Percentiles rank a stretch among this genome's conserved stretches.
Evolutionary conservation across 2,888 invertebrate genomes (phyloP).

Genomic region (Limnephilus marmoratus): DNA sequence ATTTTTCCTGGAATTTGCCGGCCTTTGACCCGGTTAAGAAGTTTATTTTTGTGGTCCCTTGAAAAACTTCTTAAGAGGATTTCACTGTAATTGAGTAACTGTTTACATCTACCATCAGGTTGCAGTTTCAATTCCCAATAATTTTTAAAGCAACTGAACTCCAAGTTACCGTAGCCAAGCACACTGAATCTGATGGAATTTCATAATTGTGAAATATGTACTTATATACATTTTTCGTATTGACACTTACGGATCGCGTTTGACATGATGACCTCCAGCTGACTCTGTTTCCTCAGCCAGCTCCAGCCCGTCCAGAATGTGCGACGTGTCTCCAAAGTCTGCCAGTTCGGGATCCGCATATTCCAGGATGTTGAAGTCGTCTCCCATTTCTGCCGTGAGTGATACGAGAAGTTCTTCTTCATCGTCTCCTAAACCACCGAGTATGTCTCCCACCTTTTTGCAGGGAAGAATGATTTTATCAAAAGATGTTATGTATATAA

Average conservation of each 20-base stretch:
- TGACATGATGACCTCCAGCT: constrained; percentile 81
- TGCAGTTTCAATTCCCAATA: too few species aligned
- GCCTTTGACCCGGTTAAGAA: too few species aligned
- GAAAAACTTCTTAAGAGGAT: too few species aligned
- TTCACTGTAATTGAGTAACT: neutral
- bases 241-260: constrained; percentile 70
- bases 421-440: constrained; percentile 90
- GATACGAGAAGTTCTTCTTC: constrained; percentile 89
- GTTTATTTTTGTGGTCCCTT: too few species aligned
- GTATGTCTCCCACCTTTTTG: constrained; percentile 83
- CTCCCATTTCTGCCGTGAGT: constrained; percentile 89
- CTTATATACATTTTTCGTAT: too few species aligned
- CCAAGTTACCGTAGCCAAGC: too few species aligned
- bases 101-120: neutral
- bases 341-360: constrained; percentile 97
- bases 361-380: constrained; percentile 96
- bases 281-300: constrained; percentile 81
- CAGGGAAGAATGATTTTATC: neutral
- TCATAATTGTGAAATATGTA: too few species aligned
- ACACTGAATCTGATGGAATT: too few species aligned
- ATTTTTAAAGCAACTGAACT: too few species aligned
- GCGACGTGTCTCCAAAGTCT: constrained; percentile 87
- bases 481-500: neutral
- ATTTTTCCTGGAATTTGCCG: too few species aligned
- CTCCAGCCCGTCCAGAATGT: constrained; percentile 91